A percentile compares a stretch with the other conserved stretches of the same genome.
Conservation (phyloP, 2,888 invertebrate genomes). For the Maniola hyperantus region DNA sequence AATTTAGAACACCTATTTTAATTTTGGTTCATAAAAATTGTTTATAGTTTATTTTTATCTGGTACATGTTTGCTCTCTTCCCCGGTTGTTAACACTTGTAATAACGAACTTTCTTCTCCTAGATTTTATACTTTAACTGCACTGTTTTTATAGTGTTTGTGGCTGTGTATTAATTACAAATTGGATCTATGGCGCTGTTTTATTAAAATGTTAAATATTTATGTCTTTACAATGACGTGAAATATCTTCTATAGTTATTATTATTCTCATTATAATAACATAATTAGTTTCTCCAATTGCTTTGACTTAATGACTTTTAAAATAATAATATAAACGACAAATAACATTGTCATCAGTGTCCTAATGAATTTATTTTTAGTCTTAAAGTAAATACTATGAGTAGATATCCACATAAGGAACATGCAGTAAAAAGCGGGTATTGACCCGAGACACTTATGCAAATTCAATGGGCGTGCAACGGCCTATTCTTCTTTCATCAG, state of each 20-base stretch:
- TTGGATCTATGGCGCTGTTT: too few species aligned
- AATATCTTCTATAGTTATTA: too few species aligned
- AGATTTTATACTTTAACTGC: background rate
- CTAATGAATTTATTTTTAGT: background rate
- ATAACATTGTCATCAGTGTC: too few species aligned
- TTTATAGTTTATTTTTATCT: constrained; percentile 18
- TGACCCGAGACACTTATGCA: constrained; percentile 69
- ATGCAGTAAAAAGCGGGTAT: constrained; percentile 48
- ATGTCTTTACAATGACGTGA: too few species aligned
- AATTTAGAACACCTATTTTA: constrained; percentile 19
- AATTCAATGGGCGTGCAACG: constrained; percentile 62
- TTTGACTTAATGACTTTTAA: too few species aligned
- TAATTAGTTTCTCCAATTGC: too few species aligned
- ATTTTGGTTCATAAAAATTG: constrained; percentile 23
- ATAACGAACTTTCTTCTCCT: background rate
- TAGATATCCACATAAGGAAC: constrained; percentile 7
- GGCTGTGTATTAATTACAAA: background rate
- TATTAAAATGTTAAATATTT: too few species aligned
- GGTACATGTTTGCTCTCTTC: constrained; percentile 10
- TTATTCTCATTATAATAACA: too few species aligned
- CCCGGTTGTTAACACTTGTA: constrained; percentile 16
- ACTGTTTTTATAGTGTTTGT: background rate
- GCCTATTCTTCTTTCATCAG: constrained; percentile 60
- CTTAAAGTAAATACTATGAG: background rate
- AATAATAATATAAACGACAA: too few species aligned